These are phyloP conservation scores for Pollenia amentaria DNA, from an alignment of 2,888 invertebrate genomes.

Conservation along the genomic window DNA sequence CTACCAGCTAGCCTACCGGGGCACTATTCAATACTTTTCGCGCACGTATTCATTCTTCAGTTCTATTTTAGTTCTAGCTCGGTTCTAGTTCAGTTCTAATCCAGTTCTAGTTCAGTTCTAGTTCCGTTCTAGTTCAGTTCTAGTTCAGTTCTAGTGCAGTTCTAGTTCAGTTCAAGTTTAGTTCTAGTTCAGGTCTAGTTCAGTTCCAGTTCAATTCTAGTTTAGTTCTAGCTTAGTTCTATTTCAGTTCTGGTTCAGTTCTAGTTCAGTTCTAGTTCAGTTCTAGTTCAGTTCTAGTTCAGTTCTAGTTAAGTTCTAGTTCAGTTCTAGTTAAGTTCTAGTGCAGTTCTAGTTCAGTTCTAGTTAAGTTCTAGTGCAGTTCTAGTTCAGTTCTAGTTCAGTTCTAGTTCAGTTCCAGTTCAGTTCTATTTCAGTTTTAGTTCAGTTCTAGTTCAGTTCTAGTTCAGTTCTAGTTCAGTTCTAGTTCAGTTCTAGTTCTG, in stretches of 20 bases:
- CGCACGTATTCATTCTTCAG: not conserved
- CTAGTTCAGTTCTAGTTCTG: not conserved
- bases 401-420: constrained; percentile 5
- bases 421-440: not conserved
- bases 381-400: constrained; percentile 1
- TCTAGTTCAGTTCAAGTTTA: not conserved
- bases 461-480: constrained; percentile 3
- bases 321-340: not conserved
- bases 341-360: not conserved
- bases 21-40: too few species aligned
- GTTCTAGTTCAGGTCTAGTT: not conserved
- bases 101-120: not conserved
- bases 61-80: not conserved
- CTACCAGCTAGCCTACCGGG: too few species aligned
- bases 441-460: not conserved
- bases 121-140: not conserved
- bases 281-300: not conserved
- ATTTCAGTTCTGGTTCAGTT: too few species aligned
- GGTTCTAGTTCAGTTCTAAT: not conserved
- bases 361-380: not conserved
- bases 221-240: too few species aligned
- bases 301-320: constrained; percentile 5
- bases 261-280: too few species aligned
- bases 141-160: not conserved
- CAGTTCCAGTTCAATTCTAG: too few species aligned